phyloP scores from a whole-genome alignment of 2,888 invertebrate species.

The Coelinius sp. region DNA sequence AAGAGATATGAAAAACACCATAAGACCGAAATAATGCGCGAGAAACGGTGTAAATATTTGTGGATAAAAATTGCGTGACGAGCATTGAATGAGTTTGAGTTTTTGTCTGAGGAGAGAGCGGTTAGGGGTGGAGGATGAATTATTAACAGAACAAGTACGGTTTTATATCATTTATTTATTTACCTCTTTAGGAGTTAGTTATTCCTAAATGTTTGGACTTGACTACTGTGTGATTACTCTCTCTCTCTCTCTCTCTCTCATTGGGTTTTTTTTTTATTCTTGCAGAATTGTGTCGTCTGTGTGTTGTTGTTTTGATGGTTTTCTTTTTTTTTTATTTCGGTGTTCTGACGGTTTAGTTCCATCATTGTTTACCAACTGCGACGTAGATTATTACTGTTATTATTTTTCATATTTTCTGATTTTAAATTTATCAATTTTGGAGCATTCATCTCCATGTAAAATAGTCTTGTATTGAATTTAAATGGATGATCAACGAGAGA shows the following conservation, averaged over 20 bases:
- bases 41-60: conserved; percentile 45
- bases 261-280: too few species aligned
- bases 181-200: not conserved
- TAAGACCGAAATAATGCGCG: conserved; percentile 25
- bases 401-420: not conserved
- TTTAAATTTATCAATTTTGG: not conserved
- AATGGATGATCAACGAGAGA: conserved; percentile 45
- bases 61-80: conserved; percentile 47
- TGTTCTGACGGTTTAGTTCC: not conserved
- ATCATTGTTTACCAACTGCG: too few species aligned
- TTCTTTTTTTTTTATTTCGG: not conserved
- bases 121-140: conserved; percentile 37
- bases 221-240: not conserved
- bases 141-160: conserved; percentile 36
- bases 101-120: conserved; percentile 35
- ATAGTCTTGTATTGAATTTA: conserved; percentile 28
- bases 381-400: not conserved
- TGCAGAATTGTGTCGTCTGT: not conserved
- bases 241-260: not conserved
- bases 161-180: not conserved
- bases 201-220: not conserved
- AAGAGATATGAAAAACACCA: conserved; percentile 35
- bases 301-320: not conserved
- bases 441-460: too few species aligned
- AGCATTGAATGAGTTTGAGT: conserved; percentile 30